Percentiles rank a stretch among this genome's conserved stretches.
Conservation (phyloP, 2,888 invertebrate genomes). For the Gonocerus acuteangulatus region DNA sequence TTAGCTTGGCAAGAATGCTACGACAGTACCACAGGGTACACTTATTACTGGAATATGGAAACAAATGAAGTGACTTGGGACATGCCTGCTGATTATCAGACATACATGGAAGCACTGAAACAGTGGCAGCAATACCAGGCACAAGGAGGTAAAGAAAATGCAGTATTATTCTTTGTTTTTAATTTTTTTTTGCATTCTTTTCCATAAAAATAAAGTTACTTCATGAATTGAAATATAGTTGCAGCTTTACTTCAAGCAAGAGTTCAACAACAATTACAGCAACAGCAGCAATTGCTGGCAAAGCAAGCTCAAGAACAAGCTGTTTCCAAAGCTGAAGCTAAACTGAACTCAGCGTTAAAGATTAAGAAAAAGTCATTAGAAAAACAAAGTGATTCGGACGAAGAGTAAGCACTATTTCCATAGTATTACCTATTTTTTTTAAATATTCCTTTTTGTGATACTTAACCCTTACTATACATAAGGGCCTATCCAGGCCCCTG, state of each 20-base stretch:
- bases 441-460: no score
- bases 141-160: conserved; percentile 28
- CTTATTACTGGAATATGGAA: conserved; percentile 58
- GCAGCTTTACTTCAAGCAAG: conserved; percentile 32
- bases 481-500: no score
- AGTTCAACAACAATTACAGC: conserved; percentile 30
- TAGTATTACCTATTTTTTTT: conserved; percentile 14
- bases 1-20: conserved; percentile 59
- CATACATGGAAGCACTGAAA: conserved; percentile 36
- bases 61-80: conserved; percentile 60
- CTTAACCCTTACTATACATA: no score
- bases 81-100: conserved; percentile 48
- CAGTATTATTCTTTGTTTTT: background rate
- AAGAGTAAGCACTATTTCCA: conserved; percentile 43
- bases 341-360: conserved; percentile 31
- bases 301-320: conserved; percentile 25
- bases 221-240: conserved; percentile 10
- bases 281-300: conserved; percentile 30
- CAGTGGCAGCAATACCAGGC: conserved; percentile 37
- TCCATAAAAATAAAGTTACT: background rate
- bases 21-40: conserved; percentile 54
- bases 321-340: background rate
- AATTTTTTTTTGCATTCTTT: background rate
- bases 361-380: conserved; percentile 36
- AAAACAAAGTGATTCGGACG: conserved; percentile 44